Conservation (phyloP, 2,797 vertebrate species). For the Euthynnus affinis region DNA sequence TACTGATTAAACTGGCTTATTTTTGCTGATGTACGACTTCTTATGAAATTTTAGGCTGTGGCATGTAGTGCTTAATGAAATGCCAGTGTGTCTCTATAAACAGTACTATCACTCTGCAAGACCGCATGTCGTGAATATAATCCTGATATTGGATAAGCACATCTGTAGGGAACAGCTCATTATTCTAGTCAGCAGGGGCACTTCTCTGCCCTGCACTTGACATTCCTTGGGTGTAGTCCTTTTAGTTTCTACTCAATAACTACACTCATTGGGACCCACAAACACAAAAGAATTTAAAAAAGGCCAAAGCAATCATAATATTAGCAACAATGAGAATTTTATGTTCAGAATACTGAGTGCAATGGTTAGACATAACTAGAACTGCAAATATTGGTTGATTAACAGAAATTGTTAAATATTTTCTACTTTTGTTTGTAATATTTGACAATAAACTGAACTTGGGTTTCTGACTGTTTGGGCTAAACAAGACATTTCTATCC, state of each 20-base stretch:
- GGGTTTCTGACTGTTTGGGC: too few species aligned
- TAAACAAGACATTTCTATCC: too few species aligned
- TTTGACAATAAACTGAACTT: too few species aligned
- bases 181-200: slow-evolving; percentile 14
- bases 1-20: slow-evolving; percentile 3
- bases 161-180: slow-evolving; percentile 21
- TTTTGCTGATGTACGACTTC: slow-evolving; percentile 17
- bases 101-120: background rate
- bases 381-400: too few species aligned
- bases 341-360: background rate
- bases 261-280: background rate
- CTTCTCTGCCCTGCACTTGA: background rate
- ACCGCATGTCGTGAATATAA: background rate
- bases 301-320: background rate
- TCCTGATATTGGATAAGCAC: slow-evolving; percentile 18
- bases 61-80: slow-evolving; percentile 37
- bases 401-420: too few species aligned
- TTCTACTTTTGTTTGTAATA: too few species aligned
- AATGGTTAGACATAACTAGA: too few species aligned
- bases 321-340: background rate
- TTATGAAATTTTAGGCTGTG: background rate
- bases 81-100: background rate
- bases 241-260: slow-evolving; percentile 17
- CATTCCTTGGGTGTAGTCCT: slow-evolving; percentile 1
- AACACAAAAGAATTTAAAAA: background rate